These are phyloP conservation scores for Eilema sororculum DNA, from an alignment of 2,888 invertebrate genomes.

Conservation along the genomic window DNA sequence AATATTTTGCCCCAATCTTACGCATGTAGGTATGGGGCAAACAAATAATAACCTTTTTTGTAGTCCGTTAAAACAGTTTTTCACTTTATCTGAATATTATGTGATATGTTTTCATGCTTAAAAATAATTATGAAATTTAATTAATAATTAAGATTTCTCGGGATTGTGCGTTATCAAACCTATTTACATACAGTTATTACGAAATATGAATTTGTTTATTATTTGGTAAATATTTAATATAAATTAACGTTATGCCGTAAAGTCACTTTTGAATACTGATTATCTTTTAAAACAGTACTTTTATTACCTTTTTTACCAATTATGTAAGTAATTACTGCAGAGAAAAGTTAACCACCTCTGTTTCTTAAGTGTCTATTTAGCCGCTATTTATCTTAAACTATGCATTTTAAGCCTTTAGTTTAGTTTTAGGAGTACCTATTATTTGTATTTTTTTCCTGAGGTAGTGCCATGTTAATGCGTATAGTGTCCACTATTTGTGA, in stretches of 20 bases:
- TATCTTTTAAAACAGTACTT: constrained; percentile 4
- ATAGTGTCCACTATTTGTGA: too few relatives aligned
- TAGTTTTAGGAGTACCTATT: neutral
- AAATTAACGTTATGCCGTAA: constrained; percentile 1
- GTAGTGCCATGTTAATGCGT: too few relatives aligned
- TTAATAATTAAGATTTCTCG: constrained; percentile 1
- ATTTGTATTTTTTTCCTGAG: too few relatives aligned
- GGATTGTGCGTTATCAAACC: constrained; percentile 12
- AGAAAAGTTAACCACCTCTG: neutral
- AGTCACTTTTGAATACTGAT: neutral
- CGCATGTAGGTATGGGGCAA: neutral
- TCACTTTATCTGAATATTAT: neutral
- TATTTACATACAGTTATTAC: constrained; percentile 2
- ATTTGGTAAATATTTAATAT: neutral
- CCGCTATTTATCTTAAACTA: neutral
- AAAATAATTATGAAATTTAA: neutral
- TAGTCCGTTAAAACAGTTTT: neutral
- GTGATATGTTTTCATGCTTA: constrained; percentile 1
- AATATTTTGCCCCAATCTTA: too few relatives aligned
- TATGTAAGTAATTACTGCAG: neutral
- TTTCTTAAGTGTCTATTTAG: neutral
- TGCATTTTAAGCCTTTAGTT: neutral
- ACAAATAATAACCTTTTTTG: neutral
- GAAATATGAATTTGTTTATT: neutral
- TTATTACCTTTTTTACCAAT: constrained; percentile 3